Percentiles rank a stretch among this genome's conserved stretches.
Evolutionary conservation across 2,113 vertebrate species (phyloP).

Genomic region (Zosterops pallidus): DNA sequence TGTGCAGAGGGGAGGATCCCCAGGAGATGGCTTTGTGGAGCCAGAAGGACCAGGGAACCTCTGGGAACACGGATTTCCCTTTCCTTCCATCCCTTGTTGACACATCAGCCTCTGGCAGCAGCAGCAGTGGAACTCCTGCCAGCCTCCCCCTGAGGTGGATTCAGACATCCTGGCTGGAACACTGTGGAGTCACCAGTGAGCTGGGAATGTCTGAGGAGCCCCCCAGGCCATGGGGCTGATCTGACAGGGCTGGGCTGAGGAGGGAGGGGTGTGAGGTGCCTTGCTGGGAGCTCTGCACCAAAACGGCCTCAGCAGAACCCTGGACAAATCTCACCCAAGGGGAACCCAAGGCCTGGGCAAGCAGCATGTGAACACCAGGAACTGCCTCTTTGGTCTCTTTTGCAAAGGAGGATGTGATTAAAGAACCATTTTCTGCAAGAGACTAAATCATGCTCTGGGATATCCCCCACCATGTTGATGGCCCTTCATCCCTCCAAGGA

Average conservation of each 20-base stretch:
- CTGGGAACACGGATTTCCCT: not conserved
- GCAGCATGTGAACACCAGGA: not conserved
- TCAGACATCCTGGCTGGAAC: not conserved
- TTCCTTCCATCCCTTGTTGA: not conserved
- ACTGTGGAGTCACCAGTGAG: accelerated
- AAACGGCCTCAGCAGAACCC: not conserved
- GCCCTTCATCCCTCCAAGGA: not conserved
- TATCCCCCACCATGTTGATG: too few relatives aligned
- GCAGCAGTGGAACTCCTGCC: not conserved
- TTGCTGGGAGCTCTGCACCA: not conserved
- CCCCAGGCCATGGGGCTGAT: not conserved
- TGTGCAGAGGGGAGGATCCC: not conserved
- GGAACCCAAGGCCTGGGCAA: not conserved
- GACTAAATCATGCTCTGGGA: not conserved
- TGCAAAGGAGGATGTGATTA: not conserved
- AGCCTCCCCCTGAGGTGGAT: not conserved
- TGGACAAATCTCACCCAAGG: not conserved
- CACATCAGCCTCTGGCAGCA: not conserved
- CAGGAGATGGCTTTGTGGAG: slow-evolving; percentile 1
- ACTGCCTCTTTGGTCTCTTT: not conserved
- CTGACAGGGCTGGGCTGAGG: not conserved
- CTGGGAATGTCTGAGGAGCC: not conserved
- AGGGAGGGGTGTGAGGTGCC: accelerated
- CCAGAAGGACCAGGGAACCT: not conserved
- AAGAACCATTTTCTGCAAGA: not conserved